phyloP scores from a whole-genome alignment of 1,140 invertebrate genomes.

The Eurytemora carolleeae region DNA sequence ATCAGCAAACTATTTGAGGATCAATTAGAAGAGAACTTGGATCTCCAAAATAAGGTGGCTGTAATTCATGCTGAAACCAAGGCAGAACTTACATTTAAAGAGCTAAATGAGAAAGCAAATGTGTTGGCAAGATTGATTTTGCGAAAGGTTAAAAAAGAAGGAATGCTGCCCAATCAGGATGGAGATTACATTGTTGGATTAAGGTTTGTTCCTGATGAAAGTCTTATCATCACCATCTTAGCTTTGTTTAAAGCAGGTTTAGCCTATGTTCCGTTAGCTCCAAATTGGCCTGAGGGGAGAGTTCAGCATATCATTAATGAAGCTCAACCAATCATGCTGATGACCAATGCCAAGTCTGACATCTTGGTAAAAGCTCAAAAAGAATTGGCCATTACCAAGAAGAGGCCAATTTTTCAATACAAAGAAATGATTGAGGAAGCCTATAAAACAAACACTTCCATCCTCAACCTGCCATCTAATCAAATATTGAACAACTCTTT shows the following conservation, averaged over 20 bases:
- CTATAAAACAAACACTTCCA: background rate
- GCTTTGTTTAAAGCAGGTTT: background rate
- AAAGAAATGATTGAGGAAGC: background rate
- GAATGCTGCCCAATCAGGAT: background rate
- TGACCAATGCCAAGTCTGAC: background rate
- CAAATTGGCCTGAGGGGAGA: background rate
- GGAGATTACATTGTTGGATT: background rate
- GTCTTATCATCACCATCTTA: background rate
- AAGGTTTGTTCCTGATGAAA: background rate
- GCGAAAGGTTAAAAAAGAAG: background rate
- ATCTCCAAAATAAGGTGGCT: background rate
- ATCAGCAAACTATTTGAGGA: background rate
- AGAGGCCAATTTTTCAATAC: background rate
- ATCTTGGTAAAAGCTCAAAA: background rate
- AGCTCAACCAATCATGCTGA: background rate
- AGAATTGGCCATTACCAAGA: background rate
- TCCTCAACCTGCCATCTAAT: background rate
- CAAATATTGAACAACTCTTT: background rate
- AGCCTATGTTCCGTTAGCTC: background rate
- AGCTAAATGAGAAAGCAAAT: background rate
- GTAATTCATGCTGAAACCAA: background rate
- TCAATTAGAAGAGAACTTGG: background rate
- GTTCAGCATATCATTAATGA: background rate
- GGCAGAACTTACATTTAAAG: background rate
- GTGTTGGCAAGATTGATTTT: background rate